Evolutionary conservation across 1,140 invertebrate species (phyloP).

Genomic region (Trialeurodes vaporariorum): DNA sequence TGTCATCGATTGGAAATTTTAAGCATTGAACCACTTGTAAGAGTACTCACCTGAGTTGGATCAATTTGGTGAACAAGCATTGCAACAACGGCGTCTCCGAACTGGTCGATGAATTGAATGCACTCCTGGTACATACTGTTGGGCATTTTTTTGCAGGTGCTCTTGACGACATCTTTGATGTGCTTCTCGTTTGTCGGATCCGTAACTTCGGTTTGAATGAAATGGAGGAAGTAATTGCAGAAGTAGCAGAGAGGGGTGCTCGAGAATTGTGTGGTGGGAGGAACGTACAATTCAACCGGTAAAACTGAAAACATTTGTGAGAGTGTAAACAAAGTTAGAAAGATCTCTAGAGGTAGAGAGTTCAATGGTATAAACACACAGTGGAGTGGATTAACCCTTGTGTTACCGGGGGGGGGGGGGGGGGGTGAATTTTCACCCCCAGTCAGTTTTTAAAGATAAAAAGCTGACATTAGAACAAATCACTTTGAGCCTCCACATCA

Average conservation of each 20-base stretch:
- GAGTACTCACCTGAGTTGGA: constrained; percentile 41
- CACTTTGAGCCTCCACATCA: no score
- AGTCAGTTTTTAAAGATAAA: no score
- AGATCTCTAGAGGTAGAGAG: no score
- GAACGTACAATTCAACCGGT: neutral
- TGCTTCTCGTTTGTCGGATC: neutral
- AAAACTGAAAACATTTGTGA: neutral
- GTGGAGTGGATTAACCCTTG: no score
- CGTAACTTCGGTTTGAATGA: neutral
- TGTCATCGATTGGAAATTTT: no score
- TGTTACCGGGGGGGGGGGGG: no score
- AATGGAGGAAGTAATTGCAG: neutral
- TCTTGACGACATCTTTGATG: neutral
- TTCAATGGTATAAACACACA: no score
- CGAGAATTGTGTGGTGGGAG: neutral
- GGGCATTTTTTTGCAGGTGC: neutral
- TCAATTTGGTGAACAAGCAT: constrained; percentile 65
- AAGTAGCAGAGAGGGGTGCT: neutral
- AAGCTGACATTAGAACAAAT: no score
- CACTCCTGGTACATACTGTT: constrained; percentile 39
- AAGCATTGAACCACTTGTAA: no score
- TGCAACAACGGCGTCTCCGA: constrained; percentile 61
- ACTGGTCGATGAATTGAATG: constrained; percentile 56
- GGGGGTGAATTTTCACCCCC: no score
- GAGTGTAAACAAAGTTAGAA: no score